Percentiles rank a stretch among this genome's conserved stretches.
Conservation (phyloP, 1,140 invertebrate species). For the Acromyrmex heyeri region DNA sequence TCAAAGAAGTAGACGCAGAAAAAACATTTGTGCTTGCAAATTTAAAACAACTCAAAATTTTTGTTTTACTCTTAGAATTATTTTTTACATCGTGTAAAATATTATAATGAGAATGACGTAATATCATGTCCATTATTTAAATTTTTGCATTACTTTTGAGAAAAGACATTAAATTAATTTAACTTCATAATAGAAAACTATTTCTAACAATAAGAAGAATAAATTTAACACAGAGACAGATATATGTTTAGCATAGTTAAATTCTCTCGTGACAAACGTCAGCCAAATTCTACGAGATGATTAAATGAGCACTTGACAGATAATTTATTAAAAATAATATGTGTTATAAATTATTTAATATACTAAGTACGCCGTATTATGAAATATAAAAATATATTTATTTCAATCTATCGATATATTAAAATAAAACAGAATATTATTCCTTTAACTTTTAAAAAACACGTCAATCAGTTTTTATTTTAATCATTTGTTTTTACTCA, state of each 20-base stretch:
- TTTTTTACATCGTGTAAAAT: background rate
- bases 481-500: background rate
- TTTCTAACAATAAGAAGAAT: background rate
- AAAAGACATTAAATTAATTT: conserved; percentile 1
- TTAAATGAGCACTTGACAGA: conserved; percentile 6
- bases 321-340: conserved; percentile 26
- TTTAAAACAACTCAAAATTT: conserved; percentile 2
- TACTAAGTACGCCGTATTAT: background rate
- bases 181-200: background rate
- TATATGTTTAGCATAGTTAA: background rate
- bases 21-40: conserved; percentile 8
- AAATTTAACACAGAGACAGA: background rate
- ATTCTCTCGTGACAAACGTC: conserved; percentile 16
- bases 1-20: conserved; percentile 4
- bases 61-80: background rate
- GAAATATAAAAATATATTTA: conserved; percentile 21
- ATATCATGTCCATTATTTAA: background rate
- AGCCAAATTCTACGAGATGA: background rate
- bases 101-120: background rate
- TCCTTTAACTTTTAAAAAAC: background rate
- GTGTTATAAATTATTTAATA: no score
- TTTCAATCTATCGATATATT: background rate
- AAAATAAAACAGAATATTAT: background rate
- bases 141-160: background rate
- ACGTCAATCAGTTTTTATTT: background rate